phyloP scores from a whole-genome alignment of 2,113 vertebrate genomes.

The Pantherophis guttatus region DNA sequence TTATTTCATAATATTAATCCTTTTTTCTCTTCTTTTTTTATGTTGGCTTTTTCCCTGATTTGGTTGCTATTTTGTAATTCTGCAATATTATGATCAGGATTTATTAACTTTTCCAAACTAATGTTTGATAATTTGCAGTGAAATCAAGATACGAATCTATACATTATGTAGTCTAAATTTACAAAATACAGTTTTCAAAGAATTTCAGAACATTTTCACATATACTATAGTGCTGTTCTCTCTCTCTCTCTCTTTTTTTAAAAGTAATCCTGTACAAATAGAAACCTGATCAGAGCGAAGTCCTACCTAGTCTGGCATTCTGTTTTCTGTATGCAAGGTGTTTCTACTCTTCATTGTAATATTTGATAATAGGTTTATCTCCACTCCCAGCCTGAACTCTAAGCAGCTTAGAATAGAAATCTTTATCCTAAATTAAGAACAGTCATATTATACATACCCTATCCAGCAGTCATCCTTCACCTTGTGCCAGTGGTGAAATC shows the following conservation, averaged over 20 bases:
- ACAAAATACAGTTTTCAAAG: background rate
- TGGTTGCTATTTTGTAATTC: background rate
- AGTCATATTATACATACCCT: background rate
- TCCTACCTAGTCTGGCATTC: background rate
- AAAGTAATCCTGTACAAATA: background rate
- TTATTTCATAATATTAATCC: background rate
- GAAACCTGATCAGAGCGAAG: background rate
- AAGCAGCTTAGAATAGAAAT: background rate
- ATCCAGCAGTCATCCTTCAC: background rate
- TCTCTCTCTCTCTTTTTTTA: background rate
- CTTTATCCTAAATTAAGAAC: background rate
- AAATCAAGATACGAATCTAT: background rate
- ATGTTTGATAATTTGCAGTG: background rate
- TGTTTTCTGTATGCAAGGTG: background rate
- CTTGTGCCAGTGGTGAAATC: background rate
- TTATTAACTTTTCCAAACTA: background rate
- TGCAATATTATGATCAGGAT: background rate
- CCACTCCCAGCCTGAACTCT: background rate
- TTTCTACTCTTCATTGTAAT: background rate
- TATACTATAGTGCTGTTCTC: background rate
- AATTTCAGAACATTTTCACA: constrained; percentile 40
- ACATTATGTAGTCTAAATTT: background rate
- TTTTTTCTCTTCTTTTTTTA: no score
- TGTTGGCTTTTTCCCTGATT: background rate
- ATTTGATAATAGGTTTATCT: background rate